Evolutionary conservation across 2,797 vertebrate genomes (phyloP).

Genomic region (Bryconaethiops microstoma): DNA sequence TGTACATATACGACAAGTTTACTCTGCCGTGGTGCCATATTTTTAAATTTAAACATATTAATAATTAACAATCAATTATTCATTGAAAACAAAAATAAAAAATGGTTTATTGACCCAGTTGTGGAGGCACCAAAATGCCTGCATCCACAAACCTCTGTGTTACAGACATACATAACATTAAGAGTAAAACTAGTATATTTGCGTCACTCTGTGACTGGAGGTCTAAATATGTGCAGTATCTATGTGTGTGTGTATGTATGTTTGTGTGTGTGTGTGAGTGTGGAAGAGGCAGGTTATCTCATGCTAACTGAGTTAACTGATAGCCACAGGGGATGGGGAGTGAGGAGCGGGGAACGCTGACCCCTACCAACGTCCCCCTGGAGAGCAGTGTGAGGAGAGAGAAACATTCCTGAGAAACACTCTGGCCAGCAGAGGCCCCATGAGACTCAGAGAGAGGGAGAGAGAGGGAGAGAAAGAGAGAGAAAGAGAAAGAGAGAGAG

Average conservation of each 20-base stretch:
- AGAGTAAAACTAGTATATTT: neutral
- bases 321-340: conserved; percentile 93
- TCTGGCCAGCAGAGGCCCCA: conserved; percentile 83
- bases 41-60: too few relatives aligned
- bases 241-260: conserved; percentile 2
- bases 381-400: conserved; percentile 86
- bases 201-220: neutral
- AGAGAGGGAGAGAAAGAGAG: conserved; percentile 60
- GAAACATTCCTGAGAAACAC: conserved; percentile 99
- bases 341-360: conserved; percentile 88
- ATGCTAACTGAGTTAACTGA: conserved; percentile 99
- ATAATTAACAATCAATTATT: too few relatives aligned
- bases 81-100: too few relatives aligned
- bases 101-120: neutral
- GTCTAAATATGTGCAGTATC: conserved; percentile 1
- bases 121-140: neutral
- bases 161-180: neutral
- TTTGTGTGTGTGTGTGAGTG: conserved; percentile 39
- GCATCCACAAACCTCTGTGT: too few relatives aligned
- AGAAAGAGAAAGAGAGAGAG: conserved; percentile 67
- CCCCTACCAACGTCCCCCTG: conserved; percentile 79
- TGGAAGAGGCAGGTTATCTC: conserved; percentile 79
- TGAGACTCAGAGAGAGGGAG: conserved; percentile 69
- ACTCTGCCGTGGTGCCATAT: too few relatives aligned
- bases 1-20: too few relatives aligned